These are phyloP conservation scores for Notolepis coatsorum DNA, from an alignment of 2,797 vertebrate species.

Conservation along the genomic window DNA sequence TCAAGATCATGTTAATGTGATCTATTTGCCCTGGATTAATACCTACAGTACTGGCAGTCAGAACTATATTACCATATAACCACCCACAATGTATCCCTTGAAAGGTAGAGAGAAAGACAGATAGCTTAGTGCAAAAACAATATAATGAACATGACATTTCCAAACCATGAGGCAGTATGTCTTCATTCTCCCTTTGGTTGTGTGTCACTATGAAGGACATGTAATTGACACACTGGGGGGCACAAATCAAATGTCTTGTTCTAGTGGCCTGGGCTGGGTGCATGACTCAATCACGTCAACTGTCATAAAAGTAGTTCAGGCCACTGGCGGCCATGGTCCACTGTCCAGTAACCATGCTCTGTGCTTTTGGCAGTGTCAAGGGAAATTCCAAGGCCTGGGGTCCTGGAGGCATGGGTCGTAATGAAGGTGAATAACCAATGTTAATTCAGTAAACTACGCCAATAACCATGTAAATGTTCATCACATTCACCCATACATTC, in stretches of 20 bases:
- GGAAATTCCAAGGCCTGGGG: constrained; percentile 39
- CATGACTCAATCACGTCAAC: constrained; percentile 57
- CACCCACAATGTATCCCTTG: too few relatives aligned
- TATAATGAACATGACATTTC: too few relatives aligned
- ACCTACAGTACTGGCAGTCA: too few relatives aligned
- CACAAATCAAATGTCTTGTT: constrained; percentile 35
- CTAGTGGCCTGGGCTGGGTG: constrained; percentile 34
- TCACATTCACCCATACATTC: not conserved
- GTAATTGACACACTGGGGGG: constrained; percentile 40
- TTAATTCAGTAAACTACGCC: constrained; percentile 17
- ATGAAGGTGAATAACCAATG: constrained; percentile 18
- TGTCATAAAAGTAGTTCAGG: constrained; percentile 54
- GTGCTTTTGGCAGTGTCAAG: constrained; percentile 48
- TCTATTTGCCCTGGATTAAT: too few relatives aligned
- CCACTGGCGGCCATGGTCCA: constrained; percentile 18
- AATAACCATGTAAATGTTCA: constrained; percentile 6
- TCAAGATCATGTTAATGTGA: too few relatives aligned
- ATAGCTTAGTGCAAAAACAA: too few relatives aligned
- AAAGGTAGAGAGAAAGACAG: too few relatives aligned
- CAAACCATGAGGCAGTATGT: too few relatives aligned
- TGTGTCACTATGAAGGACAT: constrained; percentile 41
- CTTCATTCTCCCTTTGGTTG: constrained; percentile 31
- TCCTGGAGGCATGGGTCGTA: constrained; percentile 24
- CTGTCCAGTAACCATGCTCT: constrained; percentile 28
- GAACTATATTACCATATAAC: too few relatives aligned